Evolutionary conservation across 2,888 invertebrate species (phyloP).

Genomic region (Limnephilus auricula): DNA sequence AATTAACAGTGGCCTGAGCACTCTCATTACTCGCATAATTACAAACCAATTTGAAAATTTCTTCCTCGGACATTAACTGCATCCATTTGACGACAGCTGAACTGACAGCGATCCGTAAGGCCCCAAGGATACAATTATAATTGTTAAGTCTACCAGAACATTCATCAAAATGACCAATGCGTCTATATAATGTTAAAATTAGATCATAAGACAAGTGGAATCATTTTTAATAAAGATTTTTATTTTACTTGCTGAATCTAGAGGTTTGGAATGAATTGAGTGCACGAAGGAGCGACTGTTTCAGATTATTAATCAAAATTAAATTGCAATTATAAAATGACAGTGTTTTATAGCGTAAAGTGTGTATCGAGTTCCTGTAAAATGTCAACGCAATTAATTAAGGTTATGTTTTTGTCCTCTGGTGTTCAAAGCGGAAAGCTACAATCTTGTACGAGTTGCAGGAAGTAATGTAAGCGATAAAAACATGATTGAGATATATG

Average conservation of each 20-base stretch:
- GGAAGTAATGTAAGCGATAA: neutral
- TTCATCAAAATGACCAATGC: neutral
- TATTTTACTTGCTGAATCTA: neutral
- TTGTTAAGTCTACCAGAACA: neutral
- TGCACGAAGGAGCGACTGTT: neutral
- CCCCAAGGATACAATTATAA: neutral
- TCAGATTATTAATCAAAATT: neutral
- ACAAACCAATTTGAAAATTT: conserved; percentile 16
- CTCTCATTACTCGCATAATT: neutral
- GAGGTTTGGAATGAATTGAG: neutral
- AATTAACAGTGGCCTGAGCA: neutral
- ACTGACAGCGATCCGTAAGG: conserved; percentile 2
- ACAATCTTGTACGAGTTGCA: neutral
- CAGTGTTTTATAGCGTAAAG: neutral
- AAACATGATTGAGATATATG: neutral
- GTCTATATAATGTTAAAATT: neutral
- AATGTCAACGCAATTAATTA: neutral
- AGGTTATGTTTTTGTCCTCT: neutral
- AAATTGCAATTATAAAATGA: neutral
- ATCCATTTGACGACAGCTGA: conserved; percentile 29
- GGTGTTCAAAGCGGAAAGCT: neutral
- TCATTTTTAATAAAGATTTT: neutral
- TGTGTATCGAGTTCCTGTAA: neutral
- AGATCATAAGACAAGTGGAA: neutral
- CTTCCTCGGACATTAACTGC: conserved; percentile 13